Conservation (phyloP, 2,888 invertebrate species). For the Hartigia nigra region DNA sequence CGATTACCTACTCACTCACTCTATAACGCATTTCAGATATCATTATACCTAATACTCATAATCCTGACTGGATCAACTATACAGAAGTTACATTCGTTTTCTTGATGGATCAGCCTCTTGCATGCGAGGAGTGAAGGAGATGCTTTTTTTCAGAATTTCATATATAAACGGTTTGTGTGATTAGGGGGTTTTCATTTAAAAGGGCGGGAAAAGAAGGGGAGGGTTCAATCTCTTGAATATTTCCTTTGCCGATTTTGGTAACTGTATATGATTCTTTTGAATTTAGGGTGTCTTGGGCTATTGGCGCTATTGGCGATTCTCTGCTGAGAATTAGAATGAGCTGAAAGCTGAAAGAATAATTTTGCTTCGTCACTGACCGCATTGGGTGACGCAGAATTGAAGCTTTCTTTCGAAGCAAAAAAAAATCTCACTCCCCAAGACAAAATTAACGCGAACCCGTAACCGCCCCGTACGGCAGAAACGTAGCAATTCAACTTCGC, state of each 20-base stretch:
- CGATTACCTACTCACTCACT: slow-evolving; percentile 61
- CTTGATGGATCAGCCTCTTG: not conserved
- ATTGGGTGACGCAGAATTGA: not conserved
- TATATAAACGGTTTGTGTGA: not conserved
- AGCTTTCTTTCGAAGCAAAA: slow-evolving; percentile 13
- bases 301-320: not conserved
- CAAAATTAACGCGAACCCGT: slow-evolving; percentile 14
- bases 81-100: not conserved
- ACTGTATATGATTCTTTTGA: not conserved
- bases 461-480: slow-evolving; percentile 21
- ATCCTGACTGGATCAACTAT: slow-evolving; percentile 1
- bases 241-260: not conserved
- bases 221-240: not conserved
- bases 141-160: not conserved
- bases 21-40: slow-evolving; percentile 60
- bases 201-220: too few relatives aligned
- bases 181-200: not conserved
- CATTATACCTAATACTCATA: slow-evolving; percentile 53
- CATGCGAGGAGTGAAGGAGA: not conserved
- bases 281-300: not conserved
- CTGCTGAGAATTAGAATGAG: too few relatives aligned
- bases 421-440: slow-evolving; percentile 22
- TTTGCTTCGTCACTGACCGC: not conserved
- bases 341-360: too few relatives aligned
- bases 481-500: slow-evolving; percentile 48